phyloP scores from a whole-genome alignment of 1,140 invertebrate species.

The Bombus pascuorum region DNA sequence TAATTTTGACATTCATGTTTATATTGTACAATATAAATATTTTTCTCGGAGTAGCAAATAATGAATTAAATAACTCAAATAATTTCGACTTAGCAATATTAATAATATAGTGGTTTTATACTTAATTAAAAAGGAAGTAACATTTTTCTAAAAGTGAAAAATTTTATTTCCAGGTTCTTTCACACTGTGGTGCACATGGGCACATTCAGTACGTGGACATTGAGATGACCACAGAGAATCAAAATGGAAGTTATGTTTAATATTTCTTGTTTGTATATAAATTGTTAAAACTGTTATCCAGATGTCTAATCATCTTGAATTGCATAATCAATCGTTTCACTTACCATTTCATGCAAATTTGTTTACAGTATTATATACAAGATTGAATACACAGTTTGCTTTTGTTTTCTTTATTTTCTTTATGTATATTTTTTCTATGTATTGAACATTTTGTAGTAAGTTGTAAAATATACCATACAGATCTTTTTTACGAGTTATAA shows the following conservation, averaged over 20 bases:
- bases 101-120: slow-evolving; percentile 10
- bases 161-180: slow-evolving; percentile 73
- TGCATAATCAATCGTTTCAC: slow-evolving; percentile 52
- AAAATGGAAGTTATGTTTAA: slow-evolving; percentile 64
- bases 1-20: background rate
- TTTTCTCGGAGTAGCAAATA: background rate
- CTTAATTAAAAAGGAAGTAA: slow-evolving; percentile 47
- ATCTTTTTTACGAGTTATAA: background rate
- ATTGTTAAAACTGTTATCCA: slow-evolving; percentile 58
- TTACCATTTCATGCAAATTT: slow-evolving; percentile 55
- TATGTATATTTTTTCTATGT: background rate
- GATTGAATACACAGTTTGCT: slow-evolving; percentile 16
- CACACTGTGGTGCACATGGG: slow-evolving; percentile 63
- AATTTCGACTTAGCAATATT: background rate
- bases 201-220: slow-evolving; percentile 64
- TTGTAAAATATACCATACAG: background rate
- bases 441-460: background rate
- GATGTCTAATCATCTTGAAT: slow-evolving; percentile 61
- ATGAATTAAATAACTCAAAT: background rate
- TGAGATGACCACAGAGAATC: slow-evolving; percentile 68
- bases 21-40: slow-evolving; percentile 1
- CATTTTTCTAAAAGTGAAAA: slow-evolving; percentile 68
- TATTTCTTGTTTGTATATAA: slow-evolving; percentile 58
- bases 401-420: slow-evolving; percentile 11
- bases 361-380: slow-evolving; percentile 22